Conservation (phyloP, 2,113 vertebrate species). For the Gulo gulo region DNA sequence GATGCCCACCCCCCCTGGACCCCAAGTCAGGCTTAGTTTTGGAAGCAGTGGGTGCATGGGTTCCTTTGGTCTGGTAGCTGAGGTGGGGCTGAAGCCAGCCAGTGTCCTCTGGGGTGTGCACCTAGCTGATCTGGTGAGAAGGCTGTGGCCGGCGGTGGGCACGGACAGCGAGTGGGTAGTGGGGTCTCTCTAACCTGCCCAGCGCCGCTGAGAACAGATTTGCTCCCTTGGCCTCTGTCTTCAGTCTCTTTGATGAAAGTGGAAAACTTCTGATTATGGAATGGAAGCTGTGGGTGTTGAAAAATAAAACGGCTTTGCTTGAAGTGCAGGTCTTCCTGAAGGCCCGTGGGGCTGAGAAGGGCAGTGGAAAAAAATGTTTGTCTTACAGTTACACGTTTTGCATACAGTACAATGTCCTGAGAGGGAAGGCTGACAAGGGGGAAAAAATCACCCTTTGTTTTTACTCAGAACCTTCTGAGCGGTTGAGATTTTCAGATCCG, state of each 20-base stretch:
- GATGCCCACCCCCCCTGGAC: neutral
- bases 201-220: constrained; percentile 62
- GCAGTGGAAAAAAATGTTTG: constrained; percentile 77
- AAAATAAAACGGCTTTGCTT: constrained; percentile 74
- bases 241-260: constrained; percentile 73
- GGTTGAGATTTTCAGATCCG: constrained; percentile 65
- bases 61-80: neutral
- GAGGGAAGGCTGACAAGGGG: constrained; percentile 73
- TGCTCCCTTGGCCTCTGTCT: constrained; percentile 20
- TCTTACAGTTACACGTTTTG: constrained; percentile 74
- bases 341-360: constrained; percentile 53
- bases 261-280: constrained; percentile 77
- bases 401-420: constrained; percentile 71
- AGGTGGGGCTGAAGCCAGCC: neutral
- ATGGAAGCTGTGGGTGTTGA: constrained; percentile 80
- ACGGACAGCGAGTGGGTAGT: constrained; percentile 36
- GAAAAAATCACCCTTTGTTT: constrained; percentile 72
- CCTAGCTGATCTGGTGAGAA: neutral
- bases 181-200: neutral
- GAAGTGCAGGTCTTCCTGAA: constrained; percentile 69
- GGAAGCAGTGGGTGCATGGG: neutral
- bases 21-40: neutral
- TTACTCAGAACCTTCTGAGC: constrained; percentile 63
- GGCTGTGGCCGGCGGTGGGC: neutral
- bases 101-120: neutral